Percentiles rank a stretch among this genome's conserved stretches.
These are phyloP conservation scores for Amiota communis DNA, from an alignment of 2,888 invertebrate genomes.

Conservation along the genomic window DNA sequence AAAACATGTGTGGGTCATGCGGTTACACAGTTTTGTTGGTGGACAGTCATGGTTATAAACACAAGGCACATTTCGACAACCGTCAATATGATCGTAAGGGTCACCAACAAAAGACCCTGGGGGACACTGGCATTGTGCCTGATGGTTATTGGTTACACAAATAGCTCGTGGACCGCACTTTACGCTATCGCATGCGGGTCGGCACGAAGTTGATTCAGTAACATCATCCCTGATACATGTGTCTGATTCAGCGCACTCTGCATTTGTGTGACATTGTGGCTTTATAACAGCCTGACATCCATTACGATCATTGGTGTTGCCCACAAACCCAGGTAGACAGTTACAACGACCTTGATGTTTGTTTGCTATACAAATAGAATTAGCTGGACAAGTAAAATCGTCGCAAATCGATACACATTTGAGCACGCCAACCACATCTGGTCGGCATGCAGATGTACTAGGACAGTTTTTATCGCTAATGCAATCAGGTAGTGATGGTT, in stretches of 20 bases:
- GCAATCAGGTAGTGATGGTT: conserved; percentile 90
- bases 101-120: conserved; percentile 90
- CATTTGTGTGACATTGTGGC: conserved; percentile 85
- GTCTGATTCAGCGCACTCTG: conserved; percentile 88
- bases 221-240: conserved; percentile 79
- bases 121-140: conserved; percentile 91
- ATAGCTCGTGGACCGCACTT: conserved; percentile 90
- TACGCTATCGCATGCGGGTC: conserved; percentile 84
- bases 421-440: conserved; percentile 88
- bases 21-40: conserved; percentile 84
- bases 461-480: conserved; percentile 81
- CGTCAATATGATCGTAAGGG: conserved; percentile 83
- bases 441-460: conserved; percentile 81
- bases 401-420: conserved; percentile 87
- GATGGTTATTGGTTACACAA: conserved; percentile 91
- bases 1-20: conserved; percentile 86
- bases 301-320: conserved; percentile 91
- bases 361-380: conserved; percentile 85
- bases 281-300: conserved; percentile 85
- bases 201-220: conserved; percentile 79
- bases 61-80: conserved; percentile 87
- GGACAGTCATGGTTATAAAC: conserved; percentile 91
- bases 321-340: conserved; percentile 87
- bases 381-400: conserved; percentile 87
- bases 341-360: conserved; percentile 86